Conservation (phyloP, 2,797 vertebrate genomes). For the Cirrhinus molitorella region DNA sequence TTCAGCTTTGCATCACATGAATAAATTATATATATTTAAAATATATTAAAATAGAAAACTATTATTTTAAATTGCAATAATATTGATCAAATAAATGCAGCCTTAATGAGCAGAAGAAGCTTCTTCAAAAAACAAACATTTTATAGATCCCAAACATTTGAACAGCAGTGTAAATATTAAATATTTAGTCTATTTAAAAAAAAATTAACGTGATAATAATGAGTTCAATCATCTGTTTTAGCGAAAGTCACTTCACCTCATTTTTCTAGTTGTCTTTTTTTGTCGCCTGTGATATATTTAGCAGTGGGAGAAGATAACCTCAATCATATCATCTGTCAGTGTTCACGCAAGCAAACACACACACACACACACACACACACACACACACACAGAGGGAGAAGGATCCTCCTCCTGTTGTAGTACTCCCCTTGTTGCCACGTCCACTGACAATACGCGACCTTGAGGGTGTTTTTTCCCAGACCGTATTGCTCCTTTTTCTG, state of each 20-base stretch:
- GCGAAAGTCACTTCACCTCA: no score
- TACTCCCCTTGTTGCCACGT: constrained; percentile 22
- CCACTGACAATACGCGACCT: not conserved
- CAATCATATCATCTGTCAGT: not conserved
- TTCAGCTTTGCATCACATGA: no score
- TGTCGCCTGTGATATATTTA: constrained; percentile 6
- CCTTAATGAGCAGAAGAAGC: no score
- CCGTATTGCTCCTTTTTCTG: not conserved
- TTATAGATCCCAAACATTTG: no score
- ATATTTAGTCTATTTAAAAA: not conserved
- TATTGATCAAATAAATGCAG: no score
- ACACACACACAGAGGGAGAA: not conserved
- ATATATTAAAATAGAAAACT: no score
- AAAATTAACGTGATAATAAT: no score
- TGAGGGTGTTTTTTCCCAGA: accelerated
- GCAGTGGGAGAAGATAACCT: not conserved
- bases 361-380: not conserved
- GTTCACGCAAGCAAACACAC: not conserved
- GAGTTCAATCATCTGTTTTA: no score
- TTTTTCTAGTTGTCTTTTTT: not conserved
- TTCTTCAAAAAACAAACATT: no score
- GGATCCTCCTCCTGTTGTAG: not conserved
- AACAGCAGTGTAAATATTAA: not conserved
- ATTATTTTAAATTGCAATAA: no score
- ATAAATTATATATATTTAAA: no score